Conservation (phyloP, 1,140 invertebrate species). For the Kradibia gibbosae region DNA sequence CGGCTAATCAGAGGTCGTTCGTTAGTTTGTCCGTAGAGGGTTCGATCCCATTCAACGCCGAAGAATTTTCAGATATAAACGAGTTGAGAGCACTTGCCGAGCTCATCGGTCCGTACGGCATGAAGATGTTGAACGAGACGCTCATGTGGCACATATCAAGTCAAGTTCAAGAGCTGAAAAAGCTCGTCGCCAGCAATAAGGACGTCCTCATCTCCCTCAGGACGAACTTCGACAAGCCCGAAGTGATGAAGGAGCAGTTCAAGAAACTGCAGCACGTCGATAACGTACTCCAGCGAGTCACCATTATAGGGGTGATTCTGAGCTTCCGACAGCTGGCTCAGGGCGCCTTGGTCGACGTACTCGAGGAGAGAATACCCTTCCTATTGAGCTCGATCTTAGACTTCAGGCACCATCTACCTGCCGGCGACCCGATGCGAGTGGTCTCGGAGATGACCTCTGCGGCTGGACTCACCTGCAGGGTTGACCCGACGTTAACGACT, state of each 20-base stretch:
- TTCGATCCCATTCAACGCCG: conserved; percentile 93
- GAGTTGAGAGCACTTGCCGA: conserved; percentile 97
- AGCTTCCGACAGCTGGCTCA: conserved; percentile 95
- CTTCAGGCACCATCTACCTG: conserved; percentile 93
- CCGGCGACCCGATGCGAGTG: conserved; percentile 91
- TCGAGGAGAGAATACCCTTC: conserved; percentile 97
- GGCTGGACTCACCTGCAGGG: conserved; percentile 92
- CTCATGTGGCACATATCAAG: conserved; percentile 98
- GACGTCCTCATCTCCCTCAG: conserved; percentile 91
- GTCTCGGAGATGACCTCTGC: conserved; percentile 98
- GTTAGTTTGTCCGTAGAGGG: conserved; percentile 92
- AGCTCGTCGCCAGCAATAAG: conserved; percentile 92
- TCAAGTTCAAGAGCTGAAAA: conserved; percentile 97
- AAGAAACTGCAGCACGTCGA: conserved; percentile 92
- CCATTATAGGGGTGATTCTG: conserved; percentile 97
- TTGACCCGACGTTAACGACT: conserved; percentile 94
- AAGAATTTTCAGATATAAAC: conserved; percentile 98
- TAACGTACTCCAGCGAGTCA: conserved; percentile 95
- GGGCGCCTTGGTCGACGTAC: conserved; percentile 92
- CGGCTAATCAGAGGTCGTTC: conserved; percentile 95
- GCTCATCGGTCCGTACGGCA: conserved; percentile 98
- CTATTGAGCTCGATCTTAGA: conserved; percentile 94
- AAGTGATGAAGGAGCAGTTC: conserved; percentile 98
- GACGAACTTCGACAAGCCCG: conserved; percentile 92
- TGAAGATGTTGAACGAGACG: conserved; percentile 97